Base-by-base conservation (phyloP, 2,888 invertebrate genomes). In the Callinectes sapidus region DNA sequence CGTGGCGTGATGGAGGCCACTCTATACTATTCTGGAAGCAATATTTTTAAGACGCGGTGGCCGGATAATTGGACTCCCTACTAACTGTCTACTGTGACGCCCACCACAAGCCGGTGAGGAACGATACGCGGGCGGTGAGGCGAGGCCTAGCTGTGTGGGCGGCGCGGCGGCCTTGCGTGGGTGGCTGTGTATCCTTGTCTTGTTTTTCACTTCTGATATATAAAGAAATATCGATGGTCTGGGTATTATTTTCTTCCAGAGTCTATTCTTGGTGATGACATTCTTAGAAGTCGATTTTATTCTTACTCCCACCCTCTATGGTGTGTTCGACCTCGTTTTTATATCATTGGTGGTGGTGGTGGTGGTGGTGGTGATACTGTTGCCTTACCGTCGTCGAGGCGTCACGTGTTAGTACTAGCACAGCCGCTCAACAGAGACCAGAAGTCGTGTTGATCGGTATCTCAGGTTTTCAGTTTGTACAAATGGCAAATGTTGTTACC, bases 41-140 rank as follows among this genome's bases (percentile, higher is more conserved):
- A 61, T 61, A 61, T 61, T 18, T 61, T 71, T 71, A 71, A 71
- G 71, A n/a, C 71, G 71, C 71, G 71, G n/a, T 71, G 71, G 71
- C 71, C 10, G 71, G 71, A 71, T 23, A 71, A 71, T 71, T 23
- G n/a, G n/a, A n/a, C n/a, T 23, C 23, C 71, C 23, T 23, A n/a
- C 71, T n/a, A 23, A n/a, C 16, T 71, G 71, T 71, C 71, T n/a
- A 23, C 71, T 23, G 71, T 71, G 23, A n/a, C 61, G 23, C 71
- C 71, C n/a, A n/a, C 23, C n/a, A n/a, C 16, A 71, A 23, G 28
- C n/a, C 71, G 71, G 71, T 71, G 71, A 61, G 61, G 61, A 61
- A 61, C 61, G 61, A 18, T 61, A 61, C 18, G 61, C 61, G 61
- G 71, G 23, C n/a, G 71, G 28, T 5, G 61, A 61, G 61, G 61